phyloP scores from a whole-genome alignment of 2,888 invertebrate species.

The Diogma glabrata region DNA sequence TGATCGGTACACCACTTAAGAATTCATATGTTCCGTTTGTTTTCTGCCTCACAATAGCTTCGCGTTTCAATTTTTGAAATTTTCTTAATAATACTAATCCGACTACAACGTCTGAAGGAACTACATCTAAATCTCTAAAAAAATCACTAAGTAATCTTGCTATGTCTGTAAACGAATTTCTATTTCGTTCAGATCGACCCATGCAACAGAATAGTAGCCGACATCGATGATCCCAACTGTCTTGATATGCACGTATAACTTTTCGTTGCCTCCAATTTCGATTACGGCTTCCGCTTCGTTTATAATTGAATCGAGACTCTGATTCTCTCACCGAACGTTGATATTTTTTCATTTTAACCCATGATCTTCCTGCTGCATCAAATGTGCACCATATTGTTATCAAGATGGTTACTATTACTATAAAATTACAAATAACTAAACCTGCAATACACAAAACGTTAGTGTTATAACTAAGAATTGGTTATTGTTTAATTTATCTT shows the following conservation, averaged over 20 bases:
- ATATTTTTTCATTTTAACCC: conserved; percentile 84
- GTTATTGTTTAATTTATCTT: neutral
- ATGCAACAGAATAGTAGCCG: conserved; percentile 73
- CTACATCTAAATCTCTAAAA: conserved; percentile 78
- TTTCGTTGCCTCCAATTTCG: conserved; percentile 79
- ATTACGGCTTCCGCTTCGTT: conserved; percentile 62
- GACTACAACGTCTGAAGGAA: conserved; percentile 77
- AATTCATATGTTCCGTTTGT: conserved; percentile 77
- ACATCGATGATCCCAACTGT: conserved; percentile 78
- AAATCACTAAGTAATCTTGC: conserved; percentile 74
- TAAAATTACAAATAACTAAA: conserved; percentile 67
- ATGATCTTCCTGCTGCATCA: conserved; percentile 76
- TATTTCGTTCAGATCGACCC: conserved; percentile 58
- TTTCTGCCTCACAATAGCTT: conserved; percentile 59
- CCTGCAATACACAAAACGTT: conserved; percentile 37
- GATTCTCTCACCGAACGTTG: conserved; percentile 69
- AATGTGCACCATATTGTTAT: conserved; percentile 78
- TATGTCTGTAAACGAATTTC: conserved; percentile 77
- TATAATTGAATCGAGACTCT: conserved; percentile 63
- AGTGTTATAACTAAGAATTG: neutral
- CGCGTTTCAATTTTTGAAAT: conserved; percentile 67
- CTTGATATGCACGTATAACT: conserved; percentile 74
- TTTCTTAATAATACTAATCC: conserved; percentile 68
- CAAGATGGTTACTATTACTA: conserved; percentile 56
- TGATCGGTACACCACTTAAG: conserved; percentile 73